Base-by-base conservation (phyloP, 1,140 invertebrate genomes). In the Drosophila serrata region DNA sequence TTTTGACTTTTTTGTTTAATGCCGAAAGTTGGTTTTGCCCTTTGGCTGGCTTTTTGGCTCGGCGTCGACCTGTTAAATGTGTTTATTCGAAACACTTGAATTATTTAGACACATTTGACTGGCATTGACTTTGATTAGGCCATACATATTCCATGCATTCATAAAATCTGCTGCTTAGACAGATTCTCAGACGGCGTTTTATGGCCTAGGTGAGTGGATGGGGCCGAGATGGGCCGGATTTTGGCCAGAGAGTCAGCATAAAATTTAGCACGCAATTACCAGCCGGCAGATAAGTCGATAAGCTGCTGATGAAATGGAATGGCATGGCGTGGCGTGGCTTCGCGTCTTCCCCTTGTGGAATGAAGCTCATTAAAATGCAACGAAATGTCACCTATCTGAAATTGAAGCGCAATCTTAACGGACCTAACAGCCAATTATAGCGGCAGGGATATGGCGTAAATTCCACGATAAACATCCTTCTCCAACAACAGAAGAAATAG, bases 301-400 rank as follows among this genome's bases (percentile, higher is more conserved):
- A 69, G 53, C 65, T 22, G 58, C 67, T 51, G 46, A 58, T 45
- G 67, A 61, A 72, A 65, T 48, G 55, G 40, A 58, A 55, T 70
- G 75, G 88, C 77, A 72, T 84, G 80, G 35, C 29, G 19, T 22
- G 45, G 65, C 9, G 19, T 22, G 45, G 65, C 9, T 37, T 19
- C 29, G 9, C 27, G 37, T 22, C 24, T 39, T 17, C 9, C 37
- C 42, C 40, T 64, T n/a, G n/a, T n/a, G 65, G 77, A 90, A 81
- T 85, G 81, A 79, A 79, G 67, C 85, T 90, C 85, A 90, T 90
- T 90, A 90, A 90, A 90, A 90, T 90, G 85, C 85, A 90, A 90
- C 85, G 86, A 90, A 90, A 90, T 90, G 86, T 90, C 78, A 90
- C 81, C 88, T 90, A 90, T 90, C 85, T 90, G 78, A 90, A 90